A percentile compares a stretch with the other conserved stretches of the same genome.
Evolutionary conservation across 2,888 invertebrate species (phyloP).

Genomic region (Sipunculus nudus): DNA sequence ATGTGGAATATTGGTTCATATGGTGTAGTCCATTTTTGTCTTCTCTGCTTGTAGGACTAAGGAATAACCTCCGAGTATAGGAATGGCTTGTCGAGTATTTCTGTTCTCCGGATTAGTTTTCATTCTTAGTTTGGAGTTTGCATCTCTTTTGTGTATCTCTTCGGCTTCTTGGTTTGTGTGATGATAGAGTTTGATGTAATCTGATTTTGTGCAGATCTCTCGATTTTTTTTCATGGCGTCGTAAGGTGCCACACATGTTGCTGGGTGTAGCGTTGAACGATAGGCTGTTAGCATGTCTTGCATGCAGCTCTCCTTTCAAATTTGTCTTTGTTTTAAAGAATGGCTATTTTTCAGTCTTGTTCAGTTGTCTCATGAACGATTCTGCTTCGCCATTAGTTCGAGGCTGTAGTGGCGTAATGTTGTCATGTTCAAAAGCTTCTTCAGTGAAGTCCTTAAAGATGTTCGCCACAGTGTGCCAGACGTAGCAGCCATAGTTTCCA

Average conservation of each 20-base stretch:
- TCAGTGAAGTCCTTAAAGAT: slow-evolving; percentile 24
- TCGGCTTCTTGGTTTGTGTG: background rate
- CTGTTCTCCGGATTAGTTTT: background rate
- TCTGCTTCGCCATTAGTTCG: background rate
- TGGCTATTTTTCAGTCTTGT: background rate
- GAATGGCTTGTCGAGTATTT: slow-evolving; percentile 11
- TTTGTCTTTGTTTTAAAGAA: background rate
- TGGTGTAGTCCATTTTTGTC: slow-evolving; percentile 20
- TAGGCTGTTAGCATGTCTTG: slow-evolving; percentile 30
- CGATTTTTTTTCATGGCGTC: slow-evolving; percentile 19
- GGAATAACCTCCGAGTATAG: slow-evolving; percentile 18
- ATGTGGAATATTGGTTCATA: slow-evolving; percentile 26
- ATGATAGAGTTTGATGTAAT: background rate
- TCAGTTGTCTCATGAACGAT: background rate
- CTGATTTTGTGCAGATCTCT: background rate
- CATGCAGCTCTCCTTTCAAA: slow-evolving; percentile 14
- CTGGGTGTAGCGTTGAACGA: slow-evolving; percentile 30
- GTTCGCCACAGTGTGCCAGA: slow-evolving; percentile 15
- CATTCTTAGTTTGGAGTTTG: slow-evolving; percentile 10
- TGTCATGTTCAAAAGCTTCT: slow-evolving; percentile 29
- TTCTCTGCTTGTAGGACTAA: slow-evolving; percentile 9
- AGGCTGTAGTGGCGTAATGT: background rate
- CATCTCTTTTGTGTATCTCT: background rate
- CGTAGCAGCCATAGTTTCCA: slow-evolving; percentile 25
- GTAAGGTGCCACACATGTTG: slow-evolving; percentile 24